A percentile compares a stretch with the other conserved stretches of the same genome.
These are phyloP conservation scores for Paramisgurnus dabryanus DNA, from an alignment of 2,113 vertebrate species.

Conservation along the genomic window DNA sequence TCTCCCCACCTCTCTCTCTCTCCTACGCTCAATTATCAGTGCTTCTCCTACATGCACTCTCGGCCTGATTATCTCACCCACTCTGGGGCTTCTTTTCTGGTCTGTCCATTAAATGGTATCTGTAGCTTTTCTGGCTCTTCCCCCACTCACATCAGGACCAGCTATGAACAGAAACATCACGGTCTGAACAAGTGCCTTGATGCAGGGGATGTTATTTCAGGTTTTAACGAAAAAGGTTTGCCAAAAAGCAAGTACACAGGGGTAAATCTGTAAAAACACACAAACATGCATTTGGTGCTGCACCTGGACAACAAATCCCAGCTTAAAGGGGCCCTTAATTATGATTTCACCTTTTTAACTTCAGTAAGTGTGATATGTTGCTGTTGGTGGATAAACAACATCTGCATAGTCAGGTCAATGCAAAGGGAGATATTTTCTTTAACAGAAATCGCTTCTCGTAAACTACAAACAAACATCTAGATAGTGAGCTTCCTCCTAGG, in stretches of 20 bases:
- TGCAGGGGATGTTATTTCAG: background rate
- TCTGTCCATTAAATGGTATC: conserved; percentile 68
- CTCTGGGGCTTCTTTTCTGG: conserved; percentile 63
- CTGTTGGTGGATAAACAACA: too few relatives aligned
- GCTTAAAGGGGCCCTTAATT: background rate
- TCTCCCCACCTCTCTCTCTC: conserved; percentile 27
- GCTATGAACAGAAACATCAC: conserved; percentile 25
- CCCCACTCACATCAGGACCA: conserved; percentile 35
- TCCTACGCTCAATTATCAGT: conserved; percentile 52
- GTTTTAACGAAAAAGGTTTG: conserved; percentile 29
- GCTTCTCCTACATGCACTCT: conserved; percentile 61
- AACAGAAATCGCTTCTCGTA: too few relatives aligned
- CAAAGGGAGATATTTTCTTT: too few relatives aligned
- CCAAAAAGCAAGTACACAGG: background rate
- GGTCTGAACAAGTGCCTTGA: conserved; percentile 28
- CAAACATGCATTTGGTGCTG: background rate
- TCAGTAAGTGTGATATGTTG: too few relatives aligned
- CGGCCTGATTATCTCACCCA: conserved; percentile 73
- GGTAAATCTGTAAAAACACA: background rate
- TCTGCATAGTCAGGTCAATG: too few relatives aligned
- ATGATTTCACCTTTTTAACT: too few relatives aligned
- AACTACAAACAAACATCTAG: too few relatives aligned
- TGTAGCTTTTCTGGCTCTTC: conserved; percentile 35
- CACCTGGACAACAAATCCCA: background rate
- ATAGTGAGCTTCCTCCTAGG: too few relatives aligned